Evolutionary conservation across 1,140 invertebrate species (phyloP).

Genomic region (Hermatobates lingyangjiaoensis): DNA sequence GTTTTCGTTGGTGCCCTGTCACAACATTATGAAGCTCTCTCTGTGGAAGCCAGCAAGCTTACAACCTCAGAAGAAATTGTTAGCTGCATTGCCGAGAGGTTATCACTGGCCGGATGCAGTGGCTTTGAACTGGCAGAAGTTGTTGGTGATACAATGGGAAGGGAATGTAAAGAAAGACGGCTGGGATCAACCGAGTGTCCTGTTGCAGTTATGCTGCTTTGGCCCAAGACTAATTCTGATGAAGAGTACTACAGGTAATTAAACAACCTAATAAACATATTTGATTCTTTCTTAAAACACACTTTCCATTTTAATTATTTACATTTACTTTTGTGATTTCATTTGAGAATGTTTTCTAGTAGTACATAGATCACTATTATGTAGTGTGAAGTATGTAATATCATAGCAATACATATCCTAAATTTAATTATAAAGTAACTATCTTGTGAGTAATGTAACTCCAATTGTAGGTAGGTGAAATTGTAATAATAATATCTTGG

Average conservation of each 20-base stretch:
- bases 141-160: constrained; percentile 54
- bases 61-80: constrained; percentile 80
- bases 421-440: no score
- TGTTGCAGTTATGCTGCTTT: constrained; percentile 77
- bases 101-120: constrained; percentile 38
- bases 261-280: no score
- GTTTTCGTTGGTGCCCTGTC: constrained; percentile 81
- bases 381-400: no score
- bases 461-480: no score
- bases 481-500: no score
- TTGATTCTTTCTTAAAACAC: no score
- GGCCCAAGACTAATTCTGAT: constrained; percentile 52
- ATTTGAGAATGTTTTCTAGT: no score
- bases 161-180: constrained; percentile 81
- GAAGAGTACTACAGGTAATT: constrained; percentile 33
- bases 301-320: no score
- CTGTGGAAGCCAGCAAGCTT: constrained; percentile 79
- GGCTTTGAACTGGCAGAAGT: constrained; percentile 84
- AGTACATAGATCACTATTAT: no score
- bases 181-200: constrained; percentile 72
- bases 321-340: no score
- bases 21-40: constrained; percentile 71
- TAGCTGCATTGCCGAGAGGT: constrained; percentile 59
- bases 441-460: no score
- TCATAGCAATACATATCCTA: no score